A percentile compares a stretch with the other conserved stretches of the same genome.
These are phyloP conservation scores for Lepidurus apus DNA, from an alignment of 1,140 invertebrate species.

Conservation along the genomic window DNA sequence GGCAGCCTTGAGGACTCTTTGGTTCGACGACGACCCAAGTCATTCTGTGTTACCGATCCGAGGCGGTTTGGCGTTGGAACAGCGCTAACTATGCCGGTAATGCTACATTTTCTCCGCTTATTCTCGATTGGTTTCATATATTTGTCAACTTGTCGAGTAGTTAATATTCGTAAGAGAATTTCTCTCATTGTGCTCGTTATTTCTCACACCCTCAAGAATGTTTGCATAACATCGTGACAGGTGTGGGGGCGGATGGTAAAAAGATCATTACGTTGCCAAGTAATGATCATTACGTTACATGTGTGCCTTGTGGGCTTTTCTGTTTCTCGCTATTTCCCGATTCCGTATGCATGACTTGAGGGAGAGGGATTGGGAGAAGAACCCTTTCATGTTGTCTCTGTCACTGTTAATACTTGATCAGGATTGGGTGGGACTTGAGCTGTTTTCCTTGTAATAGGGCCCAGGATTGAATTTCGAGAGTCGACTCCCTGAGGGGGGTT, in stretches of 20 bases:
- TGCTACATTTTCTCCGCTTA: not conserved
- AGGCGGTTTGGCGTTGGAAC: constrained; percentile 55
- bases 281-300: too few species aligned
- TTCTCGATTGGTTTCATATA: not conserved
- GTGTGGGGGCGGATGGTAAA: too few species aligned
- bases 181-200: too few species aligned
- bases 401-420: not conserved
- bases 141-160: not conserved
- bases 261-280: too few species aligned
- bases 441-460: not conserved
- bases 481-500: not conserved
- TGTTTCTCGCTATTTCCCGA: too few species aligned
- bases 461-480: not conserved
- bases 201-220: too few species aligned
- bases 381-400: too few species aligned
- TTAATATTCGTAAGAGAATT: too few species aligned
- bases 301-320: too few species aligned
- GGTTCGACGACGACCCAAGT: constrained; percentile 66
- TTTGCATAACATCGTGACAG: too few species aligned
- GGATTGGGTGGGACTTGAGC: not conserved
- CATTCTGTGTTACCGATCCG: constrained; percentile 63
- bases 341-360: too few species aligned
- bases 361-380: too few species aligned
- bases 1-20: constrained; percentile 49
- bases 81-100: constrained; percentile 7